Evolutionary conservation across 2,113 vertebrate genomes (phyloP), one percentile per base, ranked within the genome.

Genomic region (Anarhynchus alexandrinus): DNA sequence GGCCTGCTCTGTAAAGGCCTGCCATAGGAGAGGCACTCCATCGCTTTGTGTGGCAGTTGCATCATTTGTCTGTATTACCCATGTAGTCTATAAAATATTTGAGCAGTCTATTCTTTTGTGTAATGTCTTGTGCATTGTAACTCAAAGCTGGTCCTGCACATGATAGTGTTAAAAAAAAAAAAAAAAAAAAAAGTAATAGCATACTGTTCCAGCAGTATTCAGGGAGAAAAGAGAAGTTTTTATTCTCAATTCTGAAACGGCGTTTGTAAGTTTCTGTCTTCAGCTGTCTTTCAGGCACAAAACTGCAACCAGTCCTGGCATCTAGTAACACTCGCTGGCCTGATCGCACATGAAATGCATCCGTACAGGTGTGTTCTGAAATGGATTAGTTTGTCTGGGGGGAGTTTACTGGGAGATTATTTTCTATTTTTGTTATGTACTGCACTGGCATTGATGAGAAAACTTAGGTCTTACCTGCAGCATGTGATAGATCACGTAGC

Each of bases 301-400:
- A 69, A 66, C 71, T 32, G 21, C 57, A 72, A 4, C 0, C 6
- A 19, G 32, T 40, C 15, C 40, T 61, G 64, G 30, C 17, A 84
- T 34, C 61, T 36, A 52, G 25, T 84, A 47, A 55, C 25, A 7
- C 57, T 57, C 0, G 1, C 36, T 43, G 47, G 34, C n/a, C 77
- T 89, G 32, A 66, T 67, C 20, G 25, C 59, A 3, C 51, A 18
- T 55, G 80, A 82, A 94, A 55, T 74, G 25, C 27, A 19, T 42
- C 73, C 2, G 4, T 15, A 16, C 55, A 32, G 29, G 17, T 65
- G 51, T 66, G 27, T 67, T 76, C 71, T 80, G 76, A 77, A 92
- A 34, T 0, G 2, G 36, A 52, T 26, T 45, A 0, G 0, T 59
- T 71, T 72, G 32, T 67, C 61, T 76, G 43, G 10, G 69, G 22